phyloP scores from a whole-genome alignment of 2,888 invertebrate genomes.

The Cryptocephalus primarius region DNA sequence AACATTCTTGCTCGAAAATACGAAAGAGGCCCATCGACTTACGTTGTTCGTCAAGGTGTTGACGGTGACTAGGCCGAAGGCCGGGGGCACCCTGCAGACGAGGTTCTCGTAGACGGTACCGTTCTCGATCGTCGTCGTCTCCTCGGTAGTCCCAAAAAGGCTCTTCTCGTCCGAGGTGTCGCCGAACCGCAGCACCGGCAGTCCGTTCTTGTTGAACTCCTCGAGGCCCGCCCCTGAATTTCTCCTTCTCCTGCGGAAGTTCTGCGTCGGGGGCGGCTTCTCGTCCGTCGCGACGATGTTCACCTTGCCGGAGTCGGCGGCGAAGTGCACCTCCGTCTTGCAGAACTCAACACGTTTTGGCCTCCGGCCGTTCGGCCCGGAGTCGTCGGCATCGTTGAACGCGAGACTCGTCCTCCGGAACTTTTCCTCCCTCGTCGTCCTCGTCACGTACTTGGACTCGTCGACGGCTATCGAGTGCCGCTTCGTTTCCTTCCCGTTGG shows the following conservation, averaged over 20 bases:
- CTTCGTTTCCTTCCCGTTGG: conserved; percentile 29
- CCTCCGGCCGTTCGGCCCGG: conserved; percentile 34
- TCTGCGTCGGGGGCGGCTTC: conserved; percentile 75
- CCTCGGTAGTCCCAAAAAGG: conserved; percentile 26
- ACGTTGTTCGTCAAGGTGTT: conserved; percentile 32
- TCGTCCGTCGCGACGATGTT: conserved; percentile 82
- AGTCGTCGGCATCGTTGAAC: conserved; percentile 26
- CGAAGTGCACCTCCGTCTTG: conserved; percentile 81
- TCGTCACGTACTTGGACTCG: conserved; percentile 41
- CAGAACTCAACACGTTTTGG: conserved; percentile 75
- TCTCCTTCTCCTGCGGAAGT: conserved; percentile 59
- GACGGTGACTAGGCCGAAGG: conserved; percentile 23
- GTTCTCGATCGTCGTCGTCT: conserved; percentile 1
- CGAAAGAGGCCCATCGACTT: background rate
- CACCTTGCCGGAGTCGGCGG: conserved; percentile 73
- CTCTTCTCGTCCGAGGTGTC: conserved; percentile 41
- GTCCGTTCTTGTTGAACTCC: conserved; percentile 32
- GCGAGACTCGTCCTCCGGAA: conserved; percentile 27
- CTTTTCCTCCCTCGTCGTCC: conserved; percentile 18
- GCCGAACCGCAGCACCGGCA: conserved; percentile 58
- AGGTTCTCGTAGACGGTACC: conserved; percentile 12
- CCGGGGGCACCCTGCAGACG: conserved; percentile 7
- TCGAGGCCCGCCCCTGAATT: conserved; percentile 37
- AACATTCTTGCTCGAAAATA: no score
- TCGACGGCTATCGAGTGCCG: conserved; percentile 49